phyloP scores from a whole-genome alignment of 1,140 invertebrate species.

The Calosoma granatense region DNA sequence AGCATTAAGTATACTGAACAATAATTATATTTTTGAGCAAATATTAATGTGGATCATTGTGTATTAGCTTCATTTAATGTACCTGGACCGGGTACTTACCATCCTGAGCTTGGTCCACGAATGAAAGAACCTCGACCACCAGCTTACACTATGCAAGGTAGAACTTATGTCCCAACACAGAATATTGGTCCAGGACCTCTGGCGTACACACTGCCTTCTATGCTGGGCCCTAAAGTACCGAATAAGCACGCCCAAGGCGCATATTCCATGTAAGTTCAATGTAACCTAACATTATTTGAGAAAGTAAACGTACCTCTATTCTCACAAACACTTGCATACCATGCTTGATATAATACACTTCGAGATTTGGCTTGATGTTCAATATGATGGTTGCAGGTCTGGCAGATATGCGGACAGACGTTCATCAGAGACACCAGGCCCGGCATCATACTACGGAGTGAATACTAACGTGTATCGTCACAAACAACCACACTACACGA shows the following conservation, averaged over 20 bases:
- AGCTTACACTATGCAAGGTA: conserved; percentile 42
- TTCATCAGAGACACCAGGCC: conserved; percentile 38
- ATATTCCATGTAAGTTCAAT: conserved; percentile 40
- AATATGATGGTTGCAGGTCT: too few relatives aligned
- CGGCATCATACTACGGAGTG: conserved; percentile 40
- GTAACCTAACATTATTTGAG: not conserved
- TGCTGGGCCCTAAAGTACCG: conserved; percentile 30
- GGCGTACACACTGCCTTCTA: conserved; percentile 41
- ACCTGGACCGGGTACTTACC: conserved; percentile 47
- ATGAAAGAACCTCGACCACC: conserved; percentile 39
- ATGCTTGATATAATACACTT: too few relatives aligned
- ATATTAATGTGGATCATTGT: too few relatives aligned
- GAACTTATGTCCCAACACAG: conserved; percentile 34
- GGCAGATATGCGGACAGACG: too few relatives aligned
- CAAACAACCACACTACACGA: conserved; percentile 33
- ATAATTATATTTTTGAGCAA: not conserved
- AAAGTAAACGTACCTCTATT: not conserved
- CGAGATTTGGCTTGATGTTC: too few relatives aligned
- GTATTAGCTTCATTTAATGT: conserved; percentile 24
- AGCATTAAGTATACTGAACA: conserved; percentile 17
- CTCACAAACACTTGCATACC: not conserved
- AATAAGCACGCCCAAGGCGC: conserved; percentile 33
- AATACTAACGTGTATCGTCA: conserved; percentile 28
- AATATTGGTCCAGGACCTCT: conserved; percentile 46
- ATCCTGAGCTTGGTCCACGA: conserved; percentile 36